These are phyloP conservation scores for Globodera ellingtonae DNA, from an alignment of 1,140 invertebrate genomes.

Conservation along the genomic window DNA sequence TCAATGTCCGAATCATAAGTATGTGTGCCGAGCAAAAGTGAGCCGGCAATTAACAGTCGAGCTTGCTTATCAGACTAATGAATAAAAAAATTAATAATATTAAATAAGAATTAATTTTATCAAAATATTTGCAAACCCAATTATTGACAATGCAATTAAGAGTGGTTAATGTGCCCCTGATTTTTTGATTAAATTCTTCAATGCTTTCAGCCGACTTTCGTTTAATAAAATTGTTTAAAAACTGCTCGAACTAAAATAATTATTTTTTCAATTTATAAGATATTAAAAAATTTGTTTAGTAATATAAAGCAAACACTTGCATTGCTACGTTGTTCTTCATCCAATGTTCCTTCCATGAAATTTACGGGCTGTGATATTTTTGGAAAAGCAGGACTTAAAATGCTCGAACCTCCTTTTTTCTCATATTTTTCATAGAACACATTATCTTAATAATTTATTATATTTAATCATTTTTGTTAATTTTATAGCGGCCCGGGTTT, in stretches of 20 bases:
- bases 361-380: not conserved
- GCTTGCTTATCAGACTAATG: not conserved
- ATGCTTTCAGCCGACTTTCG: too few relatives aligned
- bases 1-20: not conserved
- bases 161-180: too few relatives aligned
- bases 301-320: not conserved
- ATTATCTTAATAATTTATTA: not conserved
- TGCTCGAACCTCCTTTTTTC: not conserved
- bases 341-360: not conserved
- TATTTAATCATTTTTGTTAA: not conserved
- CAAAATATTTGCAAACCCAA: not conserved
- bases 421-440: not conserved
- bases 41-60: not conserved
- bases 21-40: not conserved
- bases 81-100: not conserved
- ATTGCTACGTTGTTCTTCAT: not conserved
- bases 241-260: not conserved
- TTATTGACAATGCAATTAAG: too few relatives aligned
- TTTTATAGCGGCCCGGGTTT: not conserved
- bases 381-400: not conserved
- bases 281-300: not conserved
- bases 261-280: not conserved
- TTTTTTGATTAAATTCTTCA: too few relatives aligned
- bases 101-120: not conserved
- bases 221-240: not conserved